phyloP scores from a whole-genome alignment of 2,113 vertebrate species.

The Rhea americana region DNA sequence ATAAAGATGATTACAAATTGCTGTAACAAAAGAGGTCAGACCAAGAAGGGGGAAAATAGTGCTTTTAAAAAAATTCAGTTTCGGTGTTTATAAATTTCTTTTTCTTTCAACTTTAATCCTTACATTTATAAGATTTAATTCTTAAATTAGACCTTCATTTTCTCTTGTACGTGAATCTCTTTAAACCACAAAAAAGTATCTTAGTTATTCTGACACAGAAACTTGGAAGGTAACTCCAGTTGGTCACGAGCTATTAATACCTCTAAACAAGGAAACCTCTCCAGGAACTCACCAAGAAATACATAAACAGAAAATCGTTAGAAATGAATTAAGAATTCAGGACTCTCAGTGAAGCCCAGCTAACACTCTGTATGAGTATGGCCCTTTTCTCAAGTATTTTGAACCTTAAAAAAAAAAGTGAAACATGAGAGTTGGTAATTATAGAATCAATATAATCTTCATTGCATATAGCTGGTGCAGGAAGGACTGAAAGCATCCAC shows the following conservation, averaged over 20 bases:
- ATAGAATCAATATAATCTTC: not conserved
- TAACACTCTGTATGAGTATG: not conserved
- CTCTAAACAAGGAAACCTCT: not conserved
- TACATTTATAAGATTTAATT: not conserved
- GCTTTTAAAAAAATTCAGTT: not conserved
- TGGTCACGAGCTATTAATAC: not conserved
- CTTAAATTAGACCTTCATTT: not conserved
- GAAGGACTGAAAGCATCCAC: not conserved
- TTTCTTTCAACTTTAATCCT: not conserved
- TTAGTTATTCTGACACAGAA: not conserved
- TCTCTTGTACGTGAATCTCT: not conserved
- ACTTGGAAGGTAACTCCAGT: not conserved
- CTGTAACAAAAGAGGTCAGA: not conserved
- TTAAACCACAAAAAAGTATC: not conserved
- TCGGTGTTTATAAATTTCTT: not conserved
- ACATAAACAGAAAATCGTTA: not conserved
- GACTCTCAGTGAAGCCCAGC: not conserved
- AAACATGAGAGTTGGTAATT: not conserved
- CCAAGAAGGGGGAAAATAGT: not conserved
- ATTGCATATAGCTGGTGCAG: not conserved
- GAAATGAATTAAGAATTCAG: not conserved
- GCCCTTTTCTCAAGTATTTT: fast-evolving
- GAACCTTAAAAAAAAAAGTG: not conserved
- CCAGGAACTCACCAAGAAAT: not conserved
- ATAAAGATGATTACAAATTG: not conserved